A percentile compares a stretch with the other conserved stretches of the same genome.
Evolutionary conservation across 2,888 invertebrate species (phyloP).

Genomic region (Bimastos eiseni): DNA sequence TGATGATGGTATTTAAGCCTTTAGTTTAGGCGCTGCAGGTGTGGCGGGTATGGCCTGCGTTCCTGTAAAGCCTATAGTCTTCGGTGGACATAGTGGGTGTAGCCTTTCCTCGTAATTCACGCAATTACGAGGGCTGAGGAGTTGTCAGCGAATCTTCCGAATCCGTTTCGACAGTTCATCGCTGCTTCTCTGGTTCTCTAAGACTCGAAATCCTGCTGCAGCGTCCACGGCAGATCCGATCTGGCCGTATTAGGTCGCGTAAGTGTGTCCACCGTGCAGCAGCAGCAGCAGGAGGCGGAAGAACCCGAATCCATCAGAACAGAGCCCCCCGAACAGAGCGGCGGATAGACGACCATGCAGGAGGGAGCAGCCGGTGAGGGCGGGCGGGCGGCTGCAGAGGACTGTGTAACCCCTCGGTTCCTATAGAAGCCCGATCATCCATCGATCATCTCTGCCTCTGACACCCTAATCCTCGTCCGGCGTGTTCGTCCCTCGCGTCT

Average conservation of each 20-base stretch:
- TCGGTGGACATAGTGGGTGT: neutral
- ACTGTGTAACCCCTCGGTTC: neutral
- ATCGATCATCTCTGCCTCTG: conserved; percentile 7
- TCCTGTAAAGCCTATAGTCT: neutral
- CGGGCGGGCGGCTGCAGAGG: neutral
- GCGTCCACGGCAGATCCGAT: neutral
- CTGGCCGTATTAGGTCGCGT: neutral
- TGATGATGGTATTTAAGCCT: neutral
- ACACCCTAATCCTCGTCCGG: conserved; percentile 13
- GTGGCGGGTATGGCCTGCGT: neutral
- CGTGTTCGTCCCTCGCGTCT: neutral
- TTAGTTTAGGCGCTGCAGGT: neutral
- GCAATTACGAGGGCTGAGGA: neutral
- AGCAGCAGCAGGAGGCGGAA: no score
- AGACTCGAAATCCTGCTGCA: neutral
- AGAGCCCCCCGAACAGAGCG: neutral
- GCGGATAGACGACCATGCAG: neutral
- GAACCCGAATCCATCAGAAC: neutral
- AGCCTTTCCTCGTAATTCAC: neutral
- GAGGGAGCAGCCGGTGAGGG: neutral
- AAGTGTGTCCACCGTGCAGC: neutral
- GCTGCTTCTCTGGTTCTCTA: neutral
- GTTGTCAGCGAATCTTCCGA: neutral
- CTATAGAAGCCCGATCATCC: conserved; percentile 13
- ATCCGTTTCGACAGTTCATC: neutral